These are phyloP conservation scores for Eupithecia subumbrata DNA, from an alignment of 2,888 invertebrate genomes.

Conservation along the genomic window DNA sequence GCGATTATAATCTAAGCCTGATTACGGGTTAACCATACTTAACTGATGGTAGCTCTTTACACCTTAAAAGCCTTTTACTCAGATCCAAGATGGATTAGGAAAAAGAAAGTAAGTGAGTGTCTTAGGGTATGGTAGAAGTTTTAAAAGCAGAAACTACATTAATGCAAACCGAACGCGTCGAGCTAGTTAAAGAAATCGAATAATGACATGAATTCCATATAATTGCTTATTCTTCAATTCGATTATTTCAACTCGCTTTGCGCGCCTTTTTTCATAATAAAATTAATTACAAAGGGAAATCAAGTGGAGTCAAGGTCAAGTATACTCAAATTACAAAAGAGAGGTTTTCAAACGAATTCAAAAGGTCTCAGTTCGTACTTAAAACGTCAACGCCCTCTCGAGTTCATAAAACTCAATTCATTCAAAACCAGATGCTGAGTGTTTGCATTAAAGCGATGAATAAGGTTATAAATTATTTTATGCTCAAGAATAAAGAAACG, in stretches of 20 bases:
- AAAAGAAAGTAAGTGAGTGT: neutral
- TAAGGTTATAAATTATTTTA: neutral
- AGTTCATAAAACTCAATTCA: conserved; percentile 7
- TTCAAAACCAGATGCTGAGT: conserved; percentile 18
- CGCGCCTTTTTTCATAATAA: neutral
- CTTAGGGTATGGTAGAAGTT: too few relatives aligned
- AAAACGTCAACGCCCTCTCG: conserved; percentile 17
- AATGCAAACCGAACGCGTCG: neutral
- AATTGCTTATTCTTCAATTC: too few relatives aligned
- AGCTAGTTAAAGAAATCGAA: too few relatives aligned
- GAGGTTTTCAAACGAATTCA: neutral
- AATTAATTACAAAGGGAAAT: neutral
- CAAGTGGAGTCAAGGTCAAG: neutral
- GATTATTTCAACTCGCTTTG: neutral
- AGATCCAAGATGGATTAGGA: neutral
- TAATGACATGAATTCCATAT: too few relatives aligned
- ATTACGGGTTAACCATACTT: conserved; percentile 13
- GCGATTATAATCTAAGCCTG: conserved; percentile 16
- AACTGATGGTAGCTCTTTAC: conserved; percentile 2
- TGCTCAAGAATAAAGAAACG: neutral
- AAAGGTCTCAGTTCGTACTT: conserved; percentile 2
- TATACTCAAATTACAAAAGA: neutral
- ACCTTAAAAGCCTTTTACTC: neutral
- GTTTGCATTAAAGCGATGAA: conserved; percentile 2
- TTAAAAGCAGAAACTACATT: neutral